Base-by-base conservation (phyloP, 2,888 invertebrate species). In the Drosophila birchii region DNA sequence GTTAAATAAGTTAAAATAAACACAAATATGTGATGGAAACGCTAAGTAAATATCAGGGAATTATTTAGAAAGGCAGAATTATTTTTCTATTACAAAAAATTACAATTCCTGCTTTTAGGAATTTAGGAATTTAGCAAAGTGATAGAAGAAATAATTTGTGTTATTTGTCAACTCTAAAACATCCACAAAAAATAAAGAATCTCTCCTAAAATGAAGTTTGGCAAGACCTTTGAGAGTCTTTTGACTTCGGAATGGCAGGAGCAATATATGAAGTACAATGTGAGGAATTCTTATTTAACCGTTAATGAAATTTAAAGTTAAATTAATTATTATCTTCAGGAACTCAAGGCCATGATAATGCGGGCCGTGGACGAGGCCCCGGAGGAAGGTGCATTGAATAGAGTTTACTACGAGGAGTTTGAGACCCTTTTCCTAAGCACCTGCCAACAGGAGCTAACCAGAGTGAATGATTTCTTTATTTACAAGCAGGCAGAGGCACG, bases 171-270 rank as follows among this genome's bases (percentile, higher is more conserved):
- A 62, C 4, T 8, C 3, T 23, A 29, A 12, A 7, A 5, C n/a
- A 12, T 7, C 16, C 9, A 23, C 7, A 18, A 23, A 45, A 36
- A 23, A 32, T 18, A 14, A 58, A 14, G 1, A 12, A 18, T 11
- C 14, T 45, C 9, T 26, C 11, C 20, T n/a, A 43, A 41, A 11
- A 99, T 99, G 99, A 99, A 98, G 94, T 99, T 99, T 93, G 97
- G 98, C 0, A 98, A 99, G 92, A 98, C 98, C 93, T 94, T 99
- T 72, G 95, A 96, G 68, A 97, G 98, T 53, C 98, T 98, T 92
- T 97, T 99, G 86, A 99, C 99, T 68, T 98, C 98, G 5, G 99
- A 99, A 94, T 99, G 99, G 99, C 95, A 99, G 74, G 98, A 98
- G 93, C 99, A 99, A 93, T 99, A 96, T 90, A 96, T 97, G 80